Evolutionary conservation across 1,140 invertebrate species (phyloP).

Genomic region (Spodoptera litura): DNA sequence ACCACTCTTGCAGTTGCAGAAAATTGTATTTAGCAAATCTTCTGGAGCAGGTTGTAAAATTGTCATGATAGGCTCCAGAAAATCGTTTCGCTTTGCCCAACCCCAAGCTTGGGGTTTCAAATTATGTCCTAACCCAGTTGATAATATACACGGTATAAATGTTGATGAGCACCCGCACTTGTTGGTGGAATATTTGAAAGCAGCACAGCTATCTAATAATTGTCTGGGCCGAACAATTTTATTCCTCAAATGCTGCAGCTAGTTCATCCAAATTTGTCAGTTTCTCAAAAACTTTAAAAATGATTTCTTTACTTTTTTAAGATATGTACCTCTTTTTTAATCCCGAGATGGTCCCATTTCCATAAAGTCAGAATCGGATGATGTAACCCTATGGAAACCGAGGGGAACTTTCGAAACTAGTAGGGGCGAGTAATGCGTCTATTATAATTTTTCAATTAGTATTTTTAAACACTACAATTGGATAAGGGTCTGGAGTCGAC

Average conservation of each 20-base stretch:
- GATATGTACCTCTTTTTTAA: no score
- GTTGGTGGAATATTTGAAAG: constrained; percentile 66
- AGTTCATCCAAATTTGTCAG: constrained; percentile 62
- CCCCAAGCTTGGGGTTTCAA: constrained; percentile 74
- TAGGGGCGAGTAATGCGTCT: no score
- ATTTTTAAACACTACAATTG: no score
- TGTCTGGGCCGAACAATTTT: constrained; percentile 63
- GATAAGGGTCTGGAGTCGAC: no score
- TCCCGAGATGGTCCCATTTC: no score
- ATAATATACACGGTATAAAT: constrained; percentile 75
- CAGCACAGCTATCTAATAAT: constrained; percentile 66
- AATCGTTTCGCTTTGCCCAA: constrained; percentile 64
- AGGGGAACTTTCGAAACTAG: no score
- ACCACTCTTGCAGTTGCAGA: constrained; percentile 66
- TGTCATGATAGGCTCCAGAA: constrained; percentile 67
- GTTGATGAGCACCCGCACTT: constrained; percentile 68
- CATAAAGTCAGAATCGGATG: no score
- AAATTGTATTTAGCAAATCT: constrained; percentile 60
- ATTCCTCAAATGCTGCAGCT: constrained; percentile 67
- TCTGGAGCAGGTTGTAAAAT: constrained; percentile 64
- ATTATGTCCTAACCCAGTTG: constrained; percentile 75
- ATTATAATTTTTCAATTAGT: no score
- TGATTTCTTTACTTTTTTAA: constrained; percentile 67
- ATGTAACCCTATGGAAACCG: no score
- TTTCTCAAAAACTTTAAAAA: constrained; percentile 57